Evolutionary conservation across 2,888 invertebrate genomes (phyloP), one percentile per base, ranked within the genome.

Genomic region (Drosophila ezoana): DNA sequence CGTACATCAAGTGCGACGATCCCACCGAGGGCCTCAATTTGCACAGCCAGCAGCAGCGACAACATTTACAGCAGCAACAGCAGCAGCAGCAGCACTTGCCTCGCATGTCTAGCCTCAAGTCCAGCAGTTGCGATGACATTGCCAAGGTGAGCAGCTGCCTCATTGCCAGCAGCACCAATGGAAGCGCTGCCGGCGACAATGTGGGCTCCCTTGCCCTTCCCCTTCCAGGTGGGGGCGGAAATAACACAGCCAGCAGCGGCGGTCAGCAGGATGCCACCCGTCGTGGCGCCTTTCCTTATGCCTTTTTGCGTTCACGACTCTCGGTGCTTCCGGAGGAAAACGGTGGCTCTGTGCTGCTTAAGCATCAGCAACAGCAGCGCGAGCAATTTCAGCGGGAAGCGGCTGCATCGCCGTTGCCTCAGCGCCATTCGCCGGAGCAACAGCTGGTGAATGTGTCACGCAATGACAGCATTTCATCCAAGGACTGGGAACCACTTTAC

Each of bases 261-360:
- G 58, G 58, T 9, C 72, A 72, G 8, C 89, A 76, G 61, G 92
- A 93, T 51, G 92, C 89, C 1, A 65, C 76, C n/a, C 94, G 94
- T 79, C 95, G 95, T 72, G 94, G 94, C 1, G 95, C 95, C 81
- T 96, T 96, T 80, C 96, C 96, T 0, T 96, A 96, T 87, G 96
- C 96, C 3, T 96, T 96, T 89, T 92, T 96, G 28, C 94, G 96
- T 65, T 96, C 96, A 0, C 95, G 95, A 76, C 92, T 96, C 47
- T 95, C 96, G 10, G 96, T 96, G 45, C 92, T 96, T 71, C 96
- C 96, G 1, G 96, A 96, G 92, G 96, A 96, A 91, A 95, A 95
- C 75, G 92, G 92, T 16, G 92, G 92, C 11, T 94, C 93, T 72
- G 93, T 94, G 64, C 89, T 93, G 44, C 68, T 72, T n/a, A 89